Conservation (phyloP, 2,888 invertebrate genomes). For the Calliphora vomitoria region DNA sequence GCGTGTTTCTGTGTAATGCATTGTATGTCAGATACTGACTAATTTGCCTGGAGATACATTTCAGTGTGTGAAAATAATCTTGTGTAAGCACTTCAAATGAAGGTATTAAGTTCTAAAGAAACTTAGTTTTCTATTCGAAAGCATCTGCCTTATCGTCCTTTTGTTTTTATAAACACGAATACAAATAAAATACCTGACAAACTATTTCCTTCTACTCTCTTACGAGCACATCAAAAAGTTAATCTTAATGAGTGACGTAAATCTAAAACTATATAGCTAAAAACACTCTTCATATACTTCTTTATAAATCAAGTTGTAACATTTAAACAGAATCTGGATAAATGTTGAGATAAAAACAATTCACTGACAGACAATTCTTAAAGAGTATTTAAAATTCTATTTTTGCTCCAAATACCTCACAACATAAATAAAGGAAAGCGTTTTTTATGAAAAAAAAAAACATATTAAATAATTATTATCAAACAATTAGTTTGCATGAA, state of each 20-base stretch:
- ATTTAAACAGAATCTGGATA: not conserved
- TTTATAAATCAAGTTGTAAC: conserved; percentile 21
- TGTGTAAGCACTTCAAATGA: not conserved
- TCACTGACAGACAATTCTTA: not conserved
- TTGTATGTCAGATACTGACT: conserved; percentile 24
- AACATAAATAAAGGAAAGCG: not conserved
- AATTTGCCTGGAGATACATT: not conserved
- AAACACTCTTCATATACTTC: not conserved
- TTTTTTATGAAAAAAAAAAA: no score
- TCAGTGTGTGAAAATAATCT: conserved; percentile 16
- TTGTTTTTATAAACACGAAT: not conserved
- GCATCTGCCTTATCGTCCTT: conserved; percentile 3
- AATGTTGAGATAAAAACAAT: not conserved
- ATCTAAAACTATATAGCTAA: not conserved
- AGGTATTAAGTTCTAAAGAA: conserved; percentile 19
- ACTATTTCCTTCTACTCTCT: conserved; percentile 11
- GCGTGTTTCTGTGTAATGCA: not conserved
- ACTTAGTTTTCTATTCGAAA: conserved; percentile 23
- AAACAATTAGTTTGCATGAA: conserved; percentile 1
- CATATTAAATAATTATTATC: conserved; percentile 14
- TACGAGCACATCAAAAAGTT: conserved; percentile 24
- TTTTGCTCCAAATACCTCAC: conserved; percentile 16
- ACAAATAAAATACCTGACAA: conserved; percentile 27
- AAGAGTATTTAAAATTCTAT: not conserved
- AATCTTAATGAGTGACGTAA: conserved; percentile 41